Percentiles rank a stretch among this genome's conserved stretches.
Evolutionary conservation across 2,888 invertebrate species (phyloP).

Genomic region (Torymus aiolomorphi): DNA sequence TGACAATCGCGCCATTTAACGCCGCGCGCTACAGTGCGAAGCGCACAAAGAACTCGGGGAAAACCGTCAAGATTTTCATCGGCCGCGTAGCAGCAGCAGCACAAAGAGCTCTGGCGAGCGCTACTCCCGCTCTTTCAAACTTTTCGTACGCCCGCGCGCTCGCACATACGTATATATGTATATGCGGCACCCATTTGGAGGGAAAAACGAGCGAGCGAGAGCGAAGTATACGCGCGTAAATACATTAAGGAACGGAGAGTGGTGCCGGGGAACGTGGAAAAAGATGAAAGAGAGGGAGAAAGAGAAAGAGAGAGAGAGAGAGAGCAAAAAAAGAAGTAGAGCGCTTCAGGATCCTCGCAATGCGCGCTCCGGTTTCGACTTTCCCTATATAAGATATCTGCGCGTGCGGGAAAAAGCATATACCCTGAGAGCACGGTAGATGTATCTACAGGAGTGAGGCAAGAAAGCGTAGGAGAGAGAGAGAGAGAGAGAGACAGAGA

Average conservation of each 20-base stretch:
- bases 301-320: background rate
- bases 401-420: conserved; percentile 12
- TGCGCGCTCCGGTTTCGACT: conserved; percentile 40
- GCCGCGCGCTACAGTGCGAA: no score
- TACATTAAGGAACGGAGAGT: conserved; percentile 32
- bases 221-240: background rate
- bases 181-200: background rate
- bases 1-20: no score
- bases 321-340: background rate
- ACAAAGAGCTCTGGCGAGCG: conserved; percentile 39
- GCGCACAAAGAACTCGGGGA: background rate
- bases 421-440: background rate
- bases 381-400: conserved; percentile 41
- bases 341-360: conserved; percentile 13
- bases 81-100: conserved; percentile 6
- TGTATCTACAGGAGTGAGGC: background rate
- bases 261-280: conserved; percentile 23
- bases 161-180: background rate
- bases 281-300: conserved; percentile 17
- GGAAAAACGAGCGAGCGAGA: no score
- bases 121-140: conserved; percentile 3
- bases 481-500: conserved; percentile 21
- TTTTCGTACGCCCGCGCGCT: background rate
- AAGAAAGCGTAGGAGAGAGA: conserved; percentile 30
- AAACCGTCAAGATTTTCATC: conserved; percentile 20